A percentile compares a stretch with the other conserved stretches of the same genome.
Conservation (phyloP, 2,113 vertebrate species). For the Clarias gariepinus region DNA sequence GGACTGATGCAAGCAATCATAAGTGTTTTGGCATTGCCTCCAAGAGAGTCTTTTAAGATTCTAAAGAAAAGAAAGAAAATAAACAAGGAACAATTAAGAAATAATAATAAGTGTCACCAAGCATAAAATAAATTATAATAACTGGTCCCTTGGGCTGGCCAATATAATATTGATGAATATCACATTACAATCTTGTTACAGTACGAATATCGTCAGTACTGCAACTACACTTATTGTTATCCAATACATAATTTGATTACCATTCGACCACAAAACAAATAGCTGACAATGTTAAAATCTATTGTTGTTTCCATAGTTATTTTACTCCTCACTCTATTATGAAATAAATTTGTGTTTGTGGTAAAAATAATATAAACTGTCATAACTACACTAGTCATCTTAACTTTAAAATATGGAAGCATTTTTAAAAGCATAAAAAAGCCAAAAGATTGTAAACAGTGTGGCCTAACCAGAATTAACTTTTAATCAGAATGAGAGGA, state of each 20-base stretch:
- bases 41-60: constrained; percentile 94
- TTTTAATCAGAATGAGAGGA: too few species aligned
- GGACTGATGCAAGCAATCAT: constrained; percentile 98
- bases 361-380: neutral
- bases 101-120: neutral
- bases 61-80: constrained; percentile 63
- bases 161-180: neutral
- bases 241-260: neutral
- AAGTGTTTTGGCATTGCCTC: constrained; percentile 92
- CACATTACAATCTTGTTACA: neutral
- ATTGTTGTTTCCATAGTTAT: neutral
- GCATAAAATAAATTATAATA: constrained; percentile 16
- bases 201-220: neutral
- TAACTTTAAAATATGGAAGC: neutral
- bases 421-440: neutral
- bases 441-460: neutral
- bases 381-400: neutral
- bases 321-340: neutral
- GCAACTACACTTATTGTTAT: neutral
- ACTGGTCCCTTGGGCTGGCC: neutral
- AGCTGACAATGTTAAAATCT: neutral
- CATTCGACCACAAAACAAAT: neutral
- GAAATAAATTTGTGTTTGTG: neutral
- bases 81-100: neutral
- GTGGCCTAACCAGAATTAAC: too few species aligned